A percentile compares a stretch with the other conserved stretches of the same genome.
phyloP scores from a whole-genome alignment of 1,140 invertebrate species.

The Thalassaphorura encarpata region DNA sequence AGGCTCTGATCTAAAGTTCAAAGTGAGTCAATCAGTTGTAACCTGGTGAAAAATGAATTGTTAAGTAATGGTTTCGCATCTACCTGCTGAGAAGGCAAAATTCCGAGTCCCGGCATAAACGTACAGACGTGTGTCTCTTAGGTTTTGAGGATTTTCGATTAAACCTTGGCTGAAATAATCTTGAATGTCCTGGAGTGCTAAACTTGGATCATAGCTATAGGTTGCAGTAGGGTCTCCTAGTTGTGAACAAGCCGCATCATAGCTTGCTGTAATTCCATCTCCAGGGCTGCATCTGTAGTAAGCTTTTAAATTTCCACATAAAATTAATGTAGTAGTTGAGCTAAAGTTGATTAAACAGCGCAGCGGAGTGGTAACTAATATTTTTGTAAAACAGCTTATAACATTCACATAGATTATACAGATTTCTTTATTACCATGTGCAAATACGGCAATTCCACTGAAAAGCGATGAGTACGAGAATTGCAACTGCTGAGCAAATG shows the following conservation, averaged over 20 bases:
- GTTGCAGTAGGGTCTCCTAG: background rate
- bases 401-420: no score
- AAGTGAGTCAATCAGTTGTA: background rate
- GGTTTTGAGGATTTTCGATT: slow-evolving; percentile 12
- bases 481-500: slow-evolving; percentile 24
- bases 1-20: slow-evolving; percentile 6
- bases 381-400: no score
- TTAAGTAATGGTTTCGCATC: no score
- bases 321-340: no score
- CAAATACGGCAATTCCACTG: slow-evolving; percentile 23
- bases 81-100: slow-evolving; percentile 16
- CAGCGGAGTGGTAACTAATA: no score
- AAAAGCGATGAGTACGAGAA: slow-evolving; percentile 17
- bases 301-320: slow-evolving; percentile 8
- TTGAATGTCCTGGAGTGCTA: slow-evolving; percentile 9
- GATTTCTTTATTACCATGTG: slow-evolving; percentile 11
- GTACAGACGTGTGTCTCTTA: slow-evolving; percentile 18
- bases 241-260: slow-evolving; percentile 18
- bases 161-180: slow-evolving; percentile 1
- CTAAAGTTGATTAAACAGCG: no score
- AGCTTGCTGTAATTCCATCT: slow-evolving; percentile 1
- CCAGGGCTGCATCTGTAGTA: slow-evolving; percentile 22
- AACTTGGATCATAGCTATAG: slow-evolving; percentile 1
- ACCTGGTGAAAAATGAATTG: no score
- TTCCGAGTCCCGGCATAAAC: slow-evolving; percentile 15